Percentiles rank a stretch among this genome's conserved stretches.
phyloP scores from a whole-genome alignment of 2,113 vertebrate species.

The Ceyx melanurus region DNA sequence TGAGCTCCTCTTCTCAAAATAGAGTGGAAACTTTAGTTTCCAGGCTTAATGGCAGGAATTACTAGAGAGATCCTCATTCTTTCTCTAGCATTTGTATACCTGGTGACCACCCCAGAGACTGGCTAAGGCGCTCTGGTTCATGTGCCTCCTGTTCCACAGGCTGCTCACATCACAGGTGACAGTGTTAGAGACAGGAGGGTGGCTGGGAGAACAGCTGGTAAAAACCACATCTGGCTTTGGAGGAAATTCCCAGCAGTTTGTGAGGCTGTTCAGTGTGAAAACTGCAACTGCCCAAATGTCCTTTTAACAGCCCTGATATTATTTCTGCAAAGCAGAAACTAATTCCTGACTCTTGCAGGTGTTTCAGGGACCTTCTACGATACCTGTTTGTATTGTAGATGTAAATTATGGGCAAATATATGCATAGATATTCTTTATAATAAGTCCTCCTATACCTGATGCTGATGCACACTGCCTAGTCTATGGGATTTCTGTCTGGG shows the following conservation, averaged over 20 bases:
- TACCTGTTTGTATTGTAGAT: neutral
- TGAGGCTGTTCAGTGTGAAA: neutral
- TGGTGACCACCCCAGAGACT: neutral
- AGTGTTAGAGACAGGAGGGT: neutral
- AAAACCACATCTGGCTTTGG: neutral
- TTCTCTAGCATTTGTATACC: neutral
- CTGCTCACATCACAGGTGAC: neutral
- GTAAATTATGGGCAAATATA: neutral
- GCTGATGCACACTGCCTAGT: neutral
- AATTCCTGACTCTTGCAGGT: neutral
- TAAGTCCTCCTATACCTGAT: neutral
- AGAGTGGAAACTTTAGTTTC: neutral
- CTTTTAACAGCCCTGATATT: neutral
- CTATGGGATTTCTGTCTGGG: neutral
- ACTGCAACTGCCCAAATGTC: neutral
- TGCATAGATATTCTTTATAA: neutral
- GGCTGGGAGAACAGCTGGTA: neutral
- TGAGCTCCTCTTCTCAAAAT: neutral
- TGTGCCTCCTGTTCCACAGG: neutral
- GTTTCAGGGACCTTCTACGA: neutral
- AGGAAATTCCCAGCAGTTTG: neutral
- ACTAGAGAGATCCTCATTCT: neutral
- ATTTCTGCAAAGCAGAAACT: neutral
- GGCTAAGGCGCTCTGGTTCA: accelerated
- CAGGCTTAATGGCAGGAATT: neutral